phyloP scores from a whole-genome alignment of 2,888 invertebrate genomes.

The Xestia xanthographa region DNA sequence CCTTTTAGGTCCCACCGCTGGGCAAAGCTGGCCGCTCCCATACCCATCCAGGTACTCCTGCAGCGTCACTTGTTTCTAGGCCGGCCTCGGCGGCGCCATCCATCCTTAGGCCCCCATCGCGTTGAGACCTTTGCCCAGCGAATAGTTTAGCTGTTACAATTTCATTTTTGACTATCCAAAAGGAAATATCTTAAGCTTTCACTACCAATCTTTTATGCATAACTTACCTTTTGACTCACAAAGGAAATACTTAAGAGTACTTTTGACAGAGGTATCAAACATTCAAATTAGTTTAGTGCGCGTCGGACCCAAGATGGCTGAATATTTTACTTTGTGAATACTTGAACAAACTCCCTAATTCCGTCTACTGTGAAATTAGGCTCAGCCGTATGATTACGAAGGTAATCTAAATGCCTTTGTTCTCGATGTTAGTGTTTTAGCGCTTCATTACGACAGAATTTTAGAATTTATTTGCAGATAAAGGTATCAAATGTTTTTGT shows the following conservation, averaged over 20 bases:
- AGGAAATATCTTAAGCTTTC: neutral
- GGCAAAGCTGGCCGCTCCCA: no score
- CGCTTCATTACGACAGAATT: neutral
- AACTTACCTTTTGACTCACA: slow-evolving; percentile 47
- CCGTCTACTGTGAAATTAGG: slow-evolving; percentile 23
- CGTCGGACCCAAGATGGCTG: slow-evolving; percentile 23
- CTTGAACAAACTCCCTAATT: slow-evolving; percentile 21
- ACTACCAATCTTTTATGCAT: neutral
- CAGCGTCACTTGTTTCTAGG: no score
- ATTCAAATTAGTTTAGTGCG: slow-evolving; percentile 60
- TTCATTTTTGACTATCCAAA: neutral
- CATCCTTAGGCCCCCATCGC: no score
- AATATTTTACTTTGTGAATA: slow-evolving; percentile 48
- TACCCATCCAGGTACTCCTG: no score
- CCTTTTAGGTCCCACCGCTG: no score
- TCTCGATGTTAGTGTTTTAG: slow-evolving; percentile 20
- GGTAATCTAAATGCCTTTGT: slow-evolving; percentile 31
- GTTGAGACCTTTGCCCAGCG: no score
- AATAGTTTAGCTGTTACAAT: neutral
- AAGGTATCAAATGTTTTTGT: neutral
- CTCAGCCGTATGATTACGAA: slow-evolving; percentile 17
- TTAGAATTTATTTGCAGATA: neutral
- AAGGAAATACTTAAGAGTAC: slow-evolving; percentile 42
- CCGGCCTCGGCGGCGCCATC: no score
- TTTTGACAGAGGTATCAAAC: slow-evolving; percentile 43